Percentiles rank a stretch among this genome's conserved stretches.
Evolutionary conservation across 1,140 invertebrate species (phyloP).

Genomic region (Brachionus koreanus): DNA sequence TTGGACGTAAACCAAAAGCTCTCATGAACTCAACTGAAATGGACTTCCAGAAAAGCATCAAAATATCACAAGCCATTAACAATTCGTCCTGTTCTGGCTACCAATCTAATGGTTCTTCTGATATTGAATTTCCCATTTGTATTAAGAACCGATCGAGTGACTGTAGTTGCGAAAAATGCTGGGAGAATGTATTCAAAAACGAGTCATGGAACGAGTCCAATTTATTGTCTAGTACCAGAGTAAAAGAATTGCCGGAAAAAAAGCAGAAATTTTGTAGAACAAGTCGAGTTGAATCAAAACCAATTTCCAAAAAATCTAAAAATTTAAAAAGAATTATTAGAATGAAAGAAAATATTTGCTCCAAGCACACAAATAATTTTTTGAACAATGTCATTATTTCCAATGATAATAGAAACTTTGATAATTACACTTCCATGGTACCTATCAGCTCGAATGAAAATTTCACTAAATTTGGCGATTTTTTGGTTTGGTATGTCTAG

Average conservation of each 20-base stretch:
- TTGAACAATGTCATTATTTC: not conserved
- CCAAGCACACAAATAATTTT: not conserved
- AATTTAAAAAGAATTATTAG: slow-evolving; percentile 2
- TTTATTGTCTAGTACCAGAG: not conserved
- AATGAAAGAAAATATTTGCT: not conserved
- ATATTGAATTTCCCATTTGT: not conserved
- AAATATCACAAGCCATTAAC: not conserved
- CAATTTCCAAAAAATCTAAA: not conserved
- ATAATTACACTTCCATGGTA: slow-evolving; percentile 17
- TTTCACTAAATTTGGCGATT: slow-evolving; percentile 26
- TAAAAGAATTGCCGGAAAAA: not conserved
- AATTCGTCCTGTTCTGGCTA: not conserved
- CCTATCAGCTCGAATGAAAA: not conserved
- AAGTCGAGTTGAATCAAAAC: not conserved
- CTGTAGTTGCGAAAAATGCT: not conserved
- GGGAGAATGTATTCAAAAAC: not conserved
- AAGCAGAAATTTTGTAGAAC: not conserved
- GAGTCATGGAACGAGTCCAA: not conserved
- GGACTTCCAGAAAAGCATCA: not conserved
- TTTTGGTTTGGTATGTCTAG: slow-evolving; percentile 26
- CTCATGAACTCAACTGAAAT: slow-evolving; percentile 4
- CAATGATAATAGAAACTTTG: slow-evolving; percentile 14
- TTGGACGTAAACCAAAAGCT: not conserved
- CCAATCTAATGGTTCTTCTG: not conserved
- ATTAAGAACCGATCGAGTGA: not conserved